phyloP scores from a whole-genome alignment of 1,140 invertebrate genomes.

The Solen grandis region DNA sequence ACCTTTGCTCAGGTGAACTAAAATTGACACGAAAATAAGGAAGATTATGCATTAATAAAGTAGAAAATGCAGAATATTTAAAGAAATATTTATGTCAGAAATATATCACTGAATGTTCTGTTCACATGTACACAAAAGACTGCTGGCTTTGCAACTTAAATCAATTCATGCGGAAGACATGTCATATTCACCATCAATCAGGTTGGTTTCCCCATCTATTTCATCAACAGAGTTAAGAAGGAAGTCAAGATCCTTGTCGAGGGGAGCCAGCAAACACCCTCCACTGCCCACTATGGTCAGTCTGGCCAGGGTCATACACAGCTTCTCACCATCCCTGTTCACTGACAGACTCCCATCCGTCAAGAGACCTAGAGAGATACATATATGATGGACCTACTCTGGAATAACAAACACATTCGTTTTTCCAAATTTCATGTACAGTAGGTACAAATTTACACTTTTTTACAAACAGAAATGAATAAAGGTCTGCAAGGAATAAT shows the following conservation, averaged over 20 bases:
- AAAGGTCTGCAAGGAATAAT: neutral
- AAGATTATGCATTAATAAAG: neutral
- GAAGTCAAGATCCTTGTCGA: conserved; percentile 60
- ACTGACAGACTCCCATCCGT: conserved; percentile 17
- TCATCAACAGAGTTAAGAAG: conserved; percentile 49
- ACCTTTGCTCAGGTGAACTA: neutral
- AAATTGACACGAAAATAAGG: no score
- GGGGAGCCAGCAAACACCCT: conserved; percentile 58
- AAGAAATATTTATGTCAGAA: neutral
- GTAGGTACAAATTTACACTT: neutral
- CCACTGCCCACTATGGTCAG: conserved; percentile 58
- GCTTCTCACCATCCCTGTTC: conserved; percentile 16
- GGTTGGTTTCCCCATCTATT: conserved; percentile 60
- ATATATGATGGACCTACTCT: neutral
- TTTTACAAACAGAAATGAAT: neutral
- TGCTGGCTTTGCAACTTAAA: neutral
- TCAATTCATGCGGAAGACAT: no score
- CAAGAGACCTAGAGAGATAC: conserved; percentile 25
- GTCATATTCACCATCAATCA: conserved; percentile 60
- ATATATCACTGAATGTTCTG: neutral
- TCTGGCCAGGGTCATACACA: conserved; percentile 58
- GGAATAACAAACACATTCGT: no score
- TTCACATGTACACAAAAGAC: neutral
- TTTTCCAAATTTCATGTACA: neutral
- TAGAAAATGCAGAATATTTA: neutral